A percentile compares a stretch with the other conserved stretches of the same genome.
These are phyloP conservation scores for Notamacropus eugenii DNA, from an alignment of 2,797 vertebrate genomes.

Conservation along the genomic window DNA sequence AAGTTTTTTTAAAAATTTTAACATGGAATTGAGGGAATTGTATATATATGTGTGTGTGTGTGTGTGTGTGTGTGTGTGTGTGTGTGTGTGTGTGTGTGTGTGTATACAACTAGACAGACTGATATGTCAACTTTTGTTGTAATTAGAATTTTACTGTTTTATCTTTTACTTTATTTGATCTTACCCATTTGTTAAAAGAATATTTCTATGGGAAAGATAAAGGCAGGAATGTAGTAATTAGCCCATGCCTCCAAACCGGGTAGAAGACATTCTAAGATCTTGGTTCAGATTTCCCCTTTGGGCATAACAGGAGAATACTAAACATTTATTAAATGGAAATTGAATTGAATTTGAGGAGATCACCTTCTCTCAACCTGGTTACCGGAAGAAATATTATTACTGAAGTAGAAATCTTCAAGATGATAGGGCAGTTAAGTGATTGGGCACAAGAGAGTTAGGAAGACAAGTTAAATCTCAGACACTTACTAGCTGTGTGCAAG, in stretches of 20 bases:
- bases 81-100: too few relatives aligned
- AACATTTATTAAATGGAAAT: too few relatives aligned
- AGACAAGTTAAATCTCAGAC: background rate
- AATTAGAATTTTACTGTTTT: background rate
- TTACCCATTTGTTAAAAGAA: background rate
- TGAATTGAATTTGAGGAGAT: background rate
- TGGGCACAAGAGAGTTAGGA: background rate
- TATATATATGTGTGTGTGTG: too few relatives aligned
- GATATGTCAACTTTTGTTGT: background rate
- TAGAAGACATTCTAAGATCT: background rate
- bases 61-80: too few relatives aligned
- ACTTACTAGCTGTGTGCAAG: background rate
- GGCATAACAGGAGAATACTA: background rate
- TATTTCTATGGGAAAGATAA: background rate
- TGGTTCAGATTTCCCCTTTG: background rate
- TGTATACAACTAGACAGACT: background rate
- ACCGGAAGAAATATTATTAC: background rate
- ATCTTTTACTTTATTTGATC: background rate
- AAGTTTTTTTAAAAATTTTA: background rate
- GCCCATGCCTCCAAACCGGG: background rate
- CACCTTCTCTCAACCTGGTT: background rate
- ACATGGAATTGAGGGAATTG: background rate
- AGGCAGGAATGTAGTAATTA: background rate
- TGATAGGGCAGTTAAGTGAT: background rate
- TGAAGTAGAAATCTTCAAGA: background rate